Base-by-base conservation (phyloP, 2,797 vertebrate species). In the Notolepis coatsorum region DNA sequence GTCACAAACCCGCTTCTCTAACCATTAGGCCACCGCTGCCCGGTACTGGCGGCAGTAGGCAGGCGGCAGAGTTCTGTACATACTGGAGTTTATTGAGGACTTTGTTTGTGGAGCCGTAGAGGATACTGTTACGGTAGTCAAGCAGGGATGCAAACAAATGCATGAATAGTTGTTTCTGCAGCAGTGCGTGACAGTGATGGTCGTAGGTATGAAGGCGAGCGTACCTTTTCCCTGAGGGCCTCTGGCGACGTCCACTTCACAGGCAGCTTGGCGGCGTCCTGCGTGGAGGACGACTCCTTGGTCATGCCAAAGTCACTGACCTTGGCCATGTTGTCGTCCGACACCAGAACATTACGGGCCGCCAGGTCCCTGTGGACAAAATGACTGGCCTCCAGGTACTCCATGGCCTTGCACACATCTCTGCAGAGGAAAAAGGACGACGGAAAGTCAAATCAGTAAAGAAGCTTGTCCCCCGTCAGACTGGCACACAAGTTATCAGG, bases 221-320 rank as follows among this genome's bases (percentile, higher is more conserved):
- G n/a, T 52, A 96, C 97, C 95, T 98, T 99, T 90, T 98, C 96
- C 88, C 95, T 93, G 81, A 99, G 94, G 77, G 98, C 97, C 80
- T 99, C 97, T 0, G 96, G 98, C 0, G 98, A 84, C 0, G 97
- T 99, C 97, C 98, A 99, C 76, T 99, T 99, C 72, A 99, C 96
- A 0, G 97, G 98, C 71, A 99, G 91, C 82, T 99, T 99, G 38
- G 96, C 96, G 0, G 96, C 96, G 87, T 99, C 97, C 85, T 98
- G 95, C 10, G 92, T 95, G 73, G 93, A 96, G 0, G 96, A 97
- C 1, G 95, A 97, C 82, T 99, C 95, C 85, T 98, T 99, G 62
- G 97, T 98, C 79, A 99, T 91, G 48, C 98, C 98, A 0, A 99
- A 99, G 86, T 99, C 98, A 8, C 98, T 99, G 90, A 99, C 97